Conservation (phyloP, 1,140 invertebrate species). For the Cryptotermes secundus region DNA sequence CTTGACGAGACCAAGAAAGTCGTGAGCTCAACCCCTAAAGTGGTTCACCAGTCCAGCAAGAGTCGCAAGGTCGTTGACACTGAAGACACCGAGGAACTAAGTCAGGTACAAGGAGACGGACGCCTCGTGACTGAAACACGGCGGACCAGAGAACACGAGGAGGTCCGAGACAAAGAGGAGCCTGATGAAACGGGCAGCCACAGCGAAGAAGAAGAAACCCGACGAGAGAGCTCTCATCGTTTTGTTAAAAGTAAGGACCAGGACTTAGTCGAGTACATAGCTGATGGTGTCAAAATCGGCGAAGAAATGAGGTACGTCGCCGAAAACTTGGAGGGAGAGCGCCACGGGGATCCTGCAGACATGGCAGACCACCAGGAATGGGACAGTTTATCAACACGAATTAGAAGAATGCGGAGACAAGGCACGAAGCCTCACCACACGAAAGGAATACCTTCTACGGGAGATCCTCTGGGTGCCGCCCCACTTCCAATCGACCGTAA, state of each 20-base stretch:
- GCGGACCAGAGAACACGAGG: slow-evolving; percentile 78
- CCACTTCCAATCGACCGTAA: slow-evolving; percentile 55
- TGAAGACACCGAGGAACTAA: slow-evolving; percentile 66
- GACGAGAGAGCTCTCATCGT: slow-evolving; percentile 56
- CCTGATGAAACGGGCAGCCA: slow-evolving; percentile 56
- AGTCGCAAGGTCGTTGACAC: slow-evolving; percentile 57
- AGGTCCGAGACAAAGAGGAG: slow-evolving; percentile 68
- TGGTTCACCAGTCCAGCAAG: slow-evolving; percentile 28
- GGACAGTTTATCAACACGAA: slow-evolving; percentile 72
- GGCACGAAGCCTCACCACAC: slow-evolving; percentile 37
- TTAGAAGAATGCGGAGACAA: slow-evolving; percentile 63
- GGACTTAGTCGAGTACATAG: slow-evolving; percentile 73
- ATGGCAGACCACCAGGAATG: slow-evolving; percentile 62
- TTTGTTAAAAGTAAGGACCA: slow-evolving; percentile 60
- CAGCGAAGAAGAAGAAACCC: slow-evolving; percentile 50
- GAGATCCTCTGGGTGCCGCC: slow-evolving; percentile 44
- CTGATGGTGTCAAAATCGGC: slow-evolving; percentile 65
- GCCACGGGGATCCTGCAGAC: slow-evolving; percentile 57
- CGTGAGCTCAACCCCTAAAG: not conserved
- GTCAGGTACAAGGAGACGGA: slow-evolving; percentile 68
- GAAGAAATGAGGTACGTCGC: slow-evolving; percentile 75
- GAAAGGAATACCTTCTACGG: slow-evolving; percentile 38
- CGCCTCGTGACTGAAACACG: slow-evolving; percentile 80
- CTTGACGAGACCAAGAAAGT: not conserved
- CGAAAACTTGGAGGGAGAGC: slow-evolving; percentile 70